These are phyloP conservation scores for Nasonovia ribisnigri DNA, from an alignment of 2,888 invertebrate genomes.

Conservation along the genomic window DNA sequence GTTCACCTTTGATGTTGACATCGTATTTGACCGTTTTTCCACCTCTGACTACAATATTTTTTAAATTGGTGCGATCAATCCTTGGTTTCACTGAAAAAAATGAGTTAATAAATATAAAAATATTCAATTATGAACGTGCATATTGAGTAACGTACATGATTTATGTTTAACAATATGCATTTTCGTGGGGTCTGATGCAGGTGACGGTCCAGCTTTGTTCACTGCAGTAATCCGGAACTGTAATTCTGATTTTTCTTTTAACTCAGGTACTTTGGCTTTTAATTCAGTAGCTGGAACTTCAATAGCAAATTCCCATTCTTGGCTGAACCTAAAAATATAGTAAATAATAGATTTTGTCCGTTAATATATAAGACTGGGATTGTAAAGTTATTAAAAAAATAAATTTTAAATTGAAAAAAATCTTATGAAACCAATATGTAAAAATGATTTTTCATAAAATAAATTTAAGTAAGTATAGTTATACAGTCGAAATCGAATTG, in stretches of 20 bases:
- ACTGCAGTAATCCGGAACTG: slow-evolving; percentile 92
- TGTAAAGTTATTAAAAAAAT: background rate
- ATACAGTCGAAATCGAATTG: background rate
- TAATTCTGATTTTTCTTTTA: slow-evolving; percentile 91
- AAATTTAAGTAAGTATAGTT: background rate
- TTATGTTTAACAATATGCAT: slow-evolving; percentile 90
- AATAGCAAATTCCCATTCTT: slow-evolving; percentile 90
- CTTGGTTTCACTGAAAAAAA: slow-evolving; percentile 87
- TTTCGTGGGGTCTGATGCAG: slow-evolving; percentile 90
- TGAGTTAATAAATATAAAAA: background rate
- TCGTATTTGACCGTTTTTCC: slow-evolving; percentile 94
- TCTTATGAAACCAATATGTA: background rate
- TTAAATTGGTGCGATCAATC: slow-evolving; percentile 95
- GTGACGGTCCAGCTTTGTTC: slow-evolving; percentile 92
- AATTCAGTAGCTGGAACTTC: slow-evolving; percentile 84
- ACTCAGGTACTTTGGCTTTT: slow-evolving; percentile 83
- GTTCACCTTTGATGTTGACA: slow-evolving; percentile 95
- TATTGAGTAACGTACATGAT: slow-evolving; percentile 77
- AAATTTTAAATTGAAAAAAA: background rate
- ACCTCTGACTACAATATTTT: slow-evolving; percentile 88
- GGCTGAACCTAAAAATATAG: slow-evolving; percentile 73
- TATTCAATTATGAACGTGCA: background rate
- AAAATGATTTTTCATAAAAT: background rate
- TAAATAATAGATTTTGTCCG: background rate
- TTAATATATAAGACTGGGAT: background rate